Percentiles rank a stretch among this genome's conserved stretches.
phyloP scores from a whole-genome alignment of 37 sponge, comb jelly and placozoan genomes.

The Chondrosia reniformis region DNA sequence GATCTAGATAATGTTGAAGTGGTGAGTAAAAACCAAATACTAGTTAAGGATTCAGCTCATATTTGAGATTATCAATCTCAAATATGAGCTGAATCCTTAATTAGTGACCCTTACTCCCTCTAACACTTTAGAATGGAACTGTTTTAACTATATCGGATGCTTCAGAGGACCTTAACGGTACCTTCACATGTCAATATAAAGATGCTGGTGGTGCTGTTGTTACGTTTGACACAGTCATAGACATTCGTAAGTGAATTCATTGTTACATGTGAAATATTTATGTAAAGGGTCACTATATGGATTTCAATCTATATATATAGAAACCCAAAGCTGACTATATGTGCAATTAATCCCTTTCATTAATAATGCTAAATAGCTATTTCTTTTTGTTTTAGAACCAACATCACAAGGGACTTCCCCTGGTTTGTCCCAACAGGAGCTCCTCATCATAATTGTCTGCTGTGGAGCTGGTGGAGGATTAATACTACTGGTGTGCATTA shows the following conservation, averaged over 20 bases:
- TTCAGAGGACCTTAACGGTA: not conserved
- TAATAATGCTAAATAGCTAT: no score
- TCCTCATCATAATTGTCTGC: slow-evolving; percentile 8
- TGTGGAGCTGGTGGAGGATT: slow-evolving; percentile 19
- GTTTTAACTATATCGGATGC: not conserved
- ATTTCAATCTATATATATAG: no score
- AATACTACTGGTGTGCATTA: not conserved
- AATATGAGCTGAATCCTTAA: not conserved
- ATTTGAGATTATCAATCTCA: not conserved
- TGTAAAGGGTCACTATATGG: no score
- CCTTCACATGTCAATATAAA: not conserved
- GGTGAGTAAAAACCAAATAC: not conserved
- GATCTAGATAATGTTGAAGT: not conserved
- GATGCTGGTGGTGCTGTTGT: not conserved
- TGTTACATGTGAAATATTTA: not conserved
- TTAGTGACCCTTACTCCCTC: not conserved
- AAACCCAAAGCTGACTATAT: no score
- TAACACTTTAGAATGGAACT: not conserved
- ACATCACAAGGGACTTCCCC: not conserved
- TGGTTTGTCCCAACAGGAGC: not conserved
- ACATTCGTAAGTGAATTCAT: not conserved
- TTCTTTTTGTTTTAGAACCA: not conserved
- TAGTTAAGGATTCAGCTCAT: not conserved
- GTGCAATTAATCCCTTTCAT: no score
- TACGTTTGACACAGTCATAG: not conserved